A percentile compares a stretch with the other conserved stretches of the same genome.
Evolutionary conservation across 2,113 vertebrate species (phyloP).

Genomic region (Microcebus jonahi): DNA sequence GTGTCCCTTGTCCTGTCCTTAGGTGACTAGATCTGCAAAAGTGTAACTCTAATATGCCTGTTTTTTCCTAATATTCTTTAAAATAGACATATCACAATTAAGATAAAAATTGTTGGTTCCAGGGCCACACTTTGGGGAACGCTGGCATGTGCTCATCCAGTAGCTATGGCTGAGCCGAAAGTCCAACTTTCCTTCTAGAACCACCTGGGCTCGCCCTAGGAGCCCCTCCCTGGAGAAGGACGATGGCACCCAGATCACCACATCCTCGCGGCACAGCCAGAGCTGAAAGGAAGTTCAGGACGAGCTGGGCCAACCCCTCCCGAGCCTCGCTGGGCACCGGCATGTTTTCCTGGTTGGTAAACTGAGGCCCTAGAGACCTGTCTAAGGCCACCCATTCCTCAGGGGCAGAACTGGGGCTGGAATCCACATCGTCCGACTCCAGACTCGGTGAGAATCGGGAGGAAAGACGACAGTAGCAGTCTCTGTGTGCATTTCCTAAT

Average conservation of each 20-base stretch:
- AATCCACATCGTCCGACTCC: background rate
- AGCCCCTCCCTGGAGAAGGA: background rate
- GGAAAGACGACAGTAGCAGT: background rate
- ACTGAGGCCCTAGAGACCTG: background rate
- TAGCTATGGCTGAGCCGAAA: background rate
- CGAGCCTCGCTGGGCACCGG: fast-evolving
- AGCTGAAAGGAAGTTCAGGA: background rate
- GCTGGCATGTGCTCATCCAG: background rate
- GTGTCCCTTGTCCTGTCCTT: background rate
- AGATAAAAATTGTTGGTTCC: background rate
- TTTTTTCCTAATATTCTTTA: background rate
- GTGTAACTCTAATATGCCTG: background rate
- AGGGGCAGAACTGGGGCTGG: background rate
- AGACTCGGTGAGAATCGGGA: background rate
- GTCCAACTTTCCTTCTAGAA: background rate
- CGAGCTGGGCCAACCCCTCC: background rate
- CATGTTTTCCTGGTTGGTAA: background rate
- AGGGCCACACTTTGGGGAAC: background rate
- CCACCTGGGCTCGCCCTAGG: background rate
- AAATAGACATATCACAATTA: background rate
- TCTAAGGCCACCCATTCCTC: background rate
- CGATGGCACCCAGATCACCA: no score
- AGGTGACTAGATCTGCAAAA: background rate
- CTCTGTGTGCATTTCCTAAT: background rate
- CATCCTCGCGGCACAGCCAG: background rate